Evolutionary conservation across 2,888 invertebrate species (phyloP).

Genomic region (Bedellia somnulentella): DNA sequence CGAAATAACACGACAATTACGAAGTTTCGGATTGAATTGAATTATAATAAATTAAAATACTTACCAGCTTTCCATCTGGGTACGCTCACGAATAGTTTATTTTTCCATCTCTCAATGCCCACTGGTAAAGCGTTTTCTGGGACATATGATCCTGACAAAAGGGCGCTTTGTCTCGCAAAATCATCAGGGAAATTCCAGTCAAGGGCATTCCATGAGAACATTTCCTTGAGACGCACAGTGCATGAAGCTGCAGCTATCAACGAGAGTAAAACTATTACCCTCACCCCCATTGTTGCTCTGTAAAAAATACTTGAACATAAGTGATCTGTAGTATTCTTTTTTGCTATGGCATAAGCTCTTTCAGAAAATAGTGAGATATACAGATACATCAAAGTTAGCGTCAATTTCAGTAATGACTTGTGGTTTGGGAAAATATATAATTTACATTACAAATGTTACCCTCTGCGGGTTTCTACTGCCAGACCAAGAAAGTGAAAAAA

Average conservation of each 20-base stretch:
- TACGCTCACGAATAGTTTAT: slow-evolving; percentile 80
- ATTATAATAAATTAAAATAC: too few relatives aligned
- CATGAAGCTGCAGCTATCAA: slow-evolving; percentile 30
- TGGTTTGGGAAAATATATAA: too few relatives aligned
- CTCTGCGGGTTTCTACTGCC: too few relatives aligned
- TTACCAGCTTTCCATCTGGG: slow-evolving; percentile 80
- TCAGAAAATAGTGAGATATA: too few relatives aligned
- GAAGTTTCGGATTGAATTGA: too few relatives aligned
- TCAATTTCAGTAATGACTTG: too few relatives aligned
- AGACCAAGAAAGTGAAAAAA: too few relatives aligned
- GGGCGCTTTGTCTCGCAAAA: slow-evolving; percentile 62
- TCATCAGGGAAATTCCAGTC: slow-evolving; percentile 76
- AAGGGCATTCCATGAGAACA: slow-evolving; percentile 73
- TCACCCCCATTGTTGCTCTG: slow-evolving; percentile 1
- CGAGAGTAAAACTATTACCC: slow-evolving; percentile 16
- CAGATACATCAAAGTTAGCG: neutral
- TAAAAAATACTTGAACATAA: too few relatives aligned
- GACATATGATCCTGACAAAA: slow-evolving; percentile 66
- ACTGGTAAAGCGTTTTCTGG: slow-evolving; percentile 81
- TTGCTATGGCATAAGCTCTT: too few relatives aligned
- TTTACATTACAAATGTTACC: too few relatives aligned
- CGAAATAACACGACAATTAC: too few relatives aligned
- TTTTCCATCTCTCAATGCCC: slow-evolving; percentile 78
- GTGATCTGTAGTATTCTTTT: too few relatives aligned
- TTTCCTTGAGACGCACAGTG: slow-evolving; percentile 64